Percentiles rank a stretch among this genome's conserved stretches.
phyloP scores from a whole-genome alignment of 1,140 invertebrate genomes.

The Maconellicoccus hirsutus region DNA sequence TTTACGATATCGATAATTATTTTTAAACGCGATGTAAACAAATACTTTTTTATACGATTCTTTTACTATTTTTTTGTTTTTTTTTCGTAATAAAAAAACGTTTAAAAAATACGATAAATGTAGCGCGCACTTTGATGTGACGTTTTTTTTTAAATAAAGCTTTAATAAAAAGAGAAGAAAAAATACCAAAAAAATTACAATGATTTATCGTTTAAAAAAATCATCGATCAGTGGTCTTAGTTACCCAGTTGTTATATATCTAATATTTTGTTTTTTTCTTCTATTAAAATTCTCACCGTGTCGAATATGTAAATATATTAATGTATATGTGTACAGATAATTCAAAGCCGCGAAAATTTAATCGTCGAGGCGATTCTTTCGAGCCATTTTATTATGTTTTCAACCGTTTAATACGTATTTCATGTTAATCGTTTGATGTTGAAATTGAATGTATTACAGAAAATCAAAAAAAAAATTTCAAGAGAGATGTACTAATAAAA shows the following conservation, averaged over 20 bases:
- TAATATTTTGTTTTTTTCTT: neutral
- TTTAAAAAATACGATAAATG: neutral
- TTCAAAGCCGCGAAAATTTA: neutral
- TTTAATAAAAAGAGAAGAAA: neutral
- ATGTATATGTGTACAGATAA: neutral
- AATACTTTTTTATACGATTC: neutral
- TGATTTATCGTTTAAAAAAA: neutral
- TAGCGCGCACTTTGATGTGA: neutral
- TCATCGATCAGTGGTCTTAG: neutral
- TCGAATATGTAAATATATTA: neutral
- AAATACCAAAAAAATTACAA: no score
- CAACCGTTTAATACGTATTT: neutral
- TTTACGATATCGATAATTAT: neutral
- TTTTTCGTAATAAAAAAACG: neutral
- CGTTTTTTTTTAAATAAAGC: neutral
- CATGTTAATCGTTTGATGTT: neutral
- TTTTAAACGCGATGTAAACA: neutral
- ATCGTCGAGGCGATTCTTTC: neutral
- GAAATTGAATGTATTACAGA: neutral
- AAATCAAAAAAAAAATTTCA: neutral
- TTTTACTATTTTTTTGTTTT: neutral
- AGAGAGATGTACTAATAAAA: neutral
- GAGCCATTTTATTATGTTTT: neutral
- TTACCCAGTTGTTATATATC: neutral
- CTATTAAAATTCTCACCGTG: neutral